Base-by-base conservation (phyloP, 2,888 invertebrate genomes). In the Heliconius ethilla region DNA sequence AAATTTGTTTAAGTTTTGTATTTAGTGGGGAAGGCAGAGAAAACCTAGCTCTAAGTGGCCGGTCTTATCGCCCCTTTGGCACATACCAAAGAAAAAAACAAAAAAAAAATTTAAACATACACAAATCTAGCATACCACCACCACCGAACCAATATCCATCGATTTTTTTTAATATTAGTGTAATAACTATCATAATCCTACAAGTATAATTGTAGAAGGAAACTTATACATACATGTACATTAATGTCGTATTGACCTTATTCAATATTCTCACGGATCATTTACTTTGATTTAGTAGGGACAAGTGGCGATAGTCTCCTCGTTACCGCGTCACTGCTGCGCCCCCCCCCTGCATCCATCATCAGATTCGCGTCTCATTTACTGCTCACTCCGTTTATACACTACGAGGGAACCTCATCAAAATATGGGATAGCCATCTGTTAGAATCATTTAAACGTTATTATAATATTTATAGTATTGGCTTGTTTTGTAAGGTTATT, bases 241-340 rank as follows among this genome's bases (percentile, higher is more conserved):
- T 70, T 55, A 55, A 37, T 45, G 63, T 25, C 66, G 40, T 63
- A 62, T 76, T 55, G 11, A 76, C 37, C 15, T 70, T 74, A 78
- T 78, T 80, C 75, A 78, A 80, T 80, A 82, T 81, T 84, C 83
- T 89, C 85, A 88, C 92, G 88, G 87, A 82, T 88, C 92, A 92
- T 93, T 93, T 89, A 87, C 87, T 89, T 86, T 85, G 82, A 82
- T 74, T 74, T 85, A 85, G 83, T 75, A 84, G 89, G 89, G 87
- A 89, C 91, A 91, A 91, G 92, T 90, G 90, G 86, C 84, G 84
- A 84, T 85, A 90, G 90, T 91, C 87, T 85, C 84, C 83, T 82
- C 86, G 89, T 90, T 89, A 88, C 89, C 87, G 87, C 87, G 87
- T 86, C 85, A 86, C 86, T 85, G 84, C 84, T 84, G 83, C 83